Evolutionary conservation across 2,113 vertebrate genomes (phyloP).

Genomic region (Myotis lucifugus): DNA sequence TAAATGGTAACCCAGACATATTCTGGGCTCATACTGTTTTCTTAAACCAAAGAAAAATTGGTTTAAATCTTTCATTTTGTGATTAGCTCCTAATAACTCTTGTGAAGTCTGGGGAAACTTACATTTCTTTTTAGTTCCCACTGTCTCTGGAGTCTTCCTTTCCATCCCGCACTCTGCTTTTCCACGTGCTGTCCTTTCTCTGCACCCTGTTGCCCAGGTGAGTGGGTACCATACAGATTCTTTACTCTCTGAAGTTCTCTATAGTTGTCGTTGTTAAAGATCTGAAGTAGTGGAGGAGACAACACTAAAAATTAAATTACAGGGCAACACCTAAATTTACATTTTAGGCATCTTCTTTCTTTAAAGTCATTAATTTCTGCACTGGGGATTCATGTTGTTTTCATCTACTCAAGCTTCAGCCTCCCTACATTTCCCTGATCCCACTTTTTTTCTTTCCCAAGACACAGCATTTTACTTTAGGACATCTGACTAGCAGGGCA

Average conservation of each 20-base stretch:
- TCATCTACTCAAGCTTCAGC: background rate
- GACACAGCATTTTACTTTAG: background rate
- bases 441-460: background rate
- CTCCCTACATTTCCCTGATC: background rate
- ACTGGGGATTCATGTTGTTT: background rate
- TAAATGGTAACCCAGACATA: background rate
- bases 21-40: background rate
- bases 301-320: background rate
- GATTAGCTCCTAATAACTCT: background rate
- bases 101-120: background rate
- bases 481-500: background rate
- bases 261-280: background rate
- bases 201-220: background rate
- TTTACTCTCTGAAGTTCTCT: background rate
- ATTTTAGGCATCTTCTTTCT: background rate
- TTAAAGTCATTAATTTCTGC: background rate
- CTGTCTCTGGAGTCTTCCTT: background rate
- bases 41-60: background rate
- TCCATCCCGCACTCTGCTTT: background rate
- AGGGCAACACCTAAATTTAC: background rate
- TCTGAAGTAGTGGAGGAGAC: background rate
- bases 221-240: background rate
- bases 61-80: background rate
- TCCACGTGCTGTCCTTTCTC: background rate
- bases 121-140: background rate